phyloP scores from a whole-genome alignment of 2,888 invertebrate species.

The Plebejus anna region DNA sequence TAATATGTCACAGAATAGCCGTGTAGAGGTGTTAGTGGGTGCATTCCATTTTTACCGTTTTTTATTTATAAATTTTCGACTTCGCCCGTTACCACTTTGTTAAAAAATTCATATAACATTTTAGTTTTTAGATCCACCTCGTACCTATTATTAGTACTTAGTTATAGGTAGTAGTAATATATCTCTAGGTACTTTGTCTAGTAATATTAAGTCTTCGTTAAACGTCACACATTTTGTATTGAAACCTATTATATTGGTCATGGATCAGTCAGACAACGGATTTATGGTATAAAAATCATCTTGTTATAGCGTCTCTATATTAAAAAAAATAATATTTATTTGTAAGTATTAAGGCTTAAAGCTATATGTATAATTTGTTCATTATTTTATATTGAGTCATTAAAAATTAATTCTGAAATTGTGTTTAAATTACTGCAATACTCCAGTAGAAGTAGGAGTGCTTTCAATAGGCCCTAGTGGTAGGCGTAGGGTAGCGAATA shows the following conservation, averaged over 20 bases:
- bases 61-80: not conserved
- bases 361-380: not conserved
- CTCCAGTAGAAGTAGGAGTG: not conserved
- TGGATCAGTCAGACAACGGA: not conserved
- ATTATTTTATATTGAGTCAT: not conserved
- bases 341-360: not conserved
- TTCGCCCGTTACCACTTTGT: too few species aligned
- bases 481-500: too few species aligned
- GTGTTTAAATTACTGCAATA: not conserved
- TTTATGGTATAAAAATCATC: not conserved
- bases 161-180: too few species aligned
- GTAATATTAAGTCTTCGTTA: too few species aligned
- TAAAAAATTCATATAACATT: too few species aligned
- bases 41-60: not conserved
- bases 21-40: not conserved
- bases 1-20: not conserved
- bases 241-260: not conserved
- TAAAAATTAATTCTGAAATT: conserved; percentile 15
- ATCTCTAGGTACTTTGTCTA: too few species aligned
- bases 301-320: not conserved
- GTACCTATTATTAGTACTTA: too few species aligned
- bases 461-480: not conserved
- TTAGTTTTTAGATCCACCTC: too few species aligned
- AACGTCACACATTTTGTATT: not conserved
- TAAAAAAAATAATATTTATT: not conserved